Percentiles rank a stretch among this genome's conserved stretches.
Evolutionary conservation across 2,888 invertebrate species (phyloP).

Genomic region (Maniola hyperantus): DNA sequence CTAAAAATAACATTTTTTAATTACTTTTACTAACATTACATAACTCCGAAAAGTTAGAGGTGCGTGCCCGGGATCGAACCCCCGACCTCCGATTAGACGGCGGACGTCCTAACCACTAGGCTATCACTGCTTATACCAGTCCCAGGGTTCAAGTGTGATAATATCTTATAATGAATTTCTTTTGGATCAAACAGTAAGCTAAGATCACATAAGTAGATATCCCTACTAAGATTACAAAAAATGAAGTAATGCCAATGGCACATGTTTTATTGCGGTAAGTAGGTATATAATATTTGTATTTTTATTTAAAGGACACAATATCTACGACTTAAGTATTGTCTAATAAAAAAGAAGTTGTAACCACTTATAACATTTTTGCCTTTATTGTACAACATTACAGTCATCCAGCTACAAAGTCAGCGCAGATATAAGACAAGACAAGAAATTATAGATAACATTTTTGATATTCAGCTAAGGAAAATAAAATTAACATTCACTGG

Average conservation of each 20-base stretch:
- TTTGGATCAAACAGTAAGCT: constrained; percentile 4
- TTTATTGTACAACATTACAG: constrained; percentile 50
- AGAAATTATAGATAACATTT: neutral
- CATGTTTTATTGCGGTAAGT: constrained; percentile 29
- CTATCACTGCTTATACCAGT: no score
- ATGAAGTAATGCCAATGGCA: constrained; percentile 31
- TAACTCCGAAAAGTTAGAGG: no score
- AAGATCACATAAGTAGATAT: no score
- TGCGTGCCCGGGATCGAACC: no score
- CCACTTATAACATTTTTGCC: constrained; percentile 40
- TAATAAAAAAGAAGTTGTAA: constrained; percentile 38
- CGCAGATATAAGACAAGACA: constrained; percentile 28
- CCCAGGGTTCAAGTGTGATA: no score
- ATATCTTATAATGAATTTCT: constrained; percentile 14
- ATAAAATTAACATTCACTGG: no score
- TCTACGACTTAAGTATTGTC: constrained; percentile 35
- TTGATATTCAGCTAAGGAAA: no score
- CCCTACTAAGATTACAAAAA: constrained; percentile 27
- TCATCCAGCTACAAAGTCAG: constrained; percentile 51
- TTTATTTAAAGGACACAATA: constrained; percentile 34
- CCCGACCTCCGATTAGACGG: no score
- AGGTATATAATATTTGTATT: constrained; percentile 27
- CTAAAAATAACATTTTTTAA: no score
- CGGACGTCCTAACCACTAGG: no score
- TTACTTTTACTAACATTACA: no score